These are phyloP conservation scores for Luehdorfia chinensis DNA, from an alignment of 1,140 invertebrate species.

Conservation along the genomic window DNA sequence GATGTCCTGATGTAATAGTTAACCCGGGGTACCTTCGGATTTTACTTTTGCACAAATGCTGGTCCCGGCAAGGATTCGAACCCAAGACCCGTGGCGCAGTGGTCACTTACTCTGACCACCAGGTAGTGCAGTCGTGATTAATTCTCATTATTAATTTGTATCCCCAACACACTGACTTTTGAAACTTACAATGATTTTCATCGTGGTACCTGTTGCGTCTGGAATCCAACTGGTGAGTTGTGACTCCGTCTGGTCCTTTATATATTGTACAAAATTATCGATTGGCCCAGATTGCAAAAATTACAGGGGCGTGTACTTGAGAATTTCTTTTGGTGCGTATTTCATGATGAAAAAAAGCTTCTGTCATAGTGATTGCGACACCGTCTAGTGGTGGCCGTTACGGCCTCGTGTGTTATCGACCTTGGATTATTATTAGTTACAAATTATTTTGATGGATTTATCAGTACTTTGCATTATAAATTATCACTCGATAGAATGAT, in stretches of 20 bases:
- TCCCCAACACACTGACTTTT: too few relatives aligned
- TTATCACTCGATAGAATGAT: too few relatives aligned
- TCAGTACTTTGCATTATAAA: too few relatives aligned
- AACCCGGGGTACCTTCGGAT: too few relatives aligned
- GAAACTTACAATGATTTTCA: slow-evolving; percentile 42
- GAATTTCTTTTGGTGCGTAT: slow-evolving; percentile 29
- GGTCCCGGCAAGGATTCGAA: too few relatives aligned
- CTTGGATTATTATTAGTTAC: neutral
- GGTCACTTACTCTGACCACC: too few relatives aligned
- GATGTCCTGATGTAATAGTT: too few relatives aligned
- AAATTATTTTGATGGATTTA: neutral
- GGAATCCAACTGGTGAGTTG: slow-evolving; percentile 29
- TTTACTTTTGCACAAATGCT: too few relatives aligned
- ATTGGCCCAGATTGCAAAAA: slow-evolving; percentile 28
- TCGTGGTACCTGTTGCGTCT: slow-evolving; percentile 29
- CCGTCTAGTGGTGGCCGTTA: neutral
- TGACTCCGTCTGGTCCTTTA: slow-evolving; percentile 24
- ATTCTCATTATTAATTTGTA: too few relatives aligned
- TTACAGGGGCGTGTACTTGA: slow-evolving; percentile 27
- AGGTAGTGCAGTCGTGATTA: too few relatives aligned
- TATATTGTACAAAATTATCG: slow-evolving; percentile 39
- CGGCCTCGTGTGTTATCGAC: neutral
- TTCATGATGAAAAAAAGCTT: neutral
- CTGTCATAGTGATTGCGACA: slow-evolving; percentile 8
- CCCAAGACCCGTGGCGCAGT: too few relatives aligned